Percentiles rank a stretch among this genome's conserved stretches.
Conservation (phyloP, 2,113 vertebrate species). For the Eonycteris spelaea region DNA sequence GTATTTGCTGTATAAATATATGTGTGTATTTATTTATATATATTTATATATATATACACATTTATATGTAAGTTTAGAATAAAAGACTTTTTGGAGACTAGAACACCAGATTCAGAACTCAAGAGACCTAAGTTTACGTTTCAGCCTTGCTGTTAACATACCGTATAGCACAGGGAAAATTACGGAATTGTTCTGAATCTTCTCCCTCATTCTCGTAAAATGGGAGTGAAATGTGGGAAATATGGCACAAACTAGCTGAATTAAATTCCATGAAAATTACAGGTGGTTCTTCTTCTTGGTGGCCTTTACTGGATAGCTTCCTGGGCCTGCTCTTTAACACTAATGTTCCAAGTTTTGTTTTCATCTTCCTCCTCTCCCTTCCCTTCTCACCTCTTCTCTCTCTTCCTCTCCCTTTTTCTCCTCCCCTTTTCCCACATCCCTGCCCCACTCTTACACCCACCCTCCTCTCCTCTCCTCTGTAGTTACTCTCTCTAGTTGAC, state of each 20-base stretch:
- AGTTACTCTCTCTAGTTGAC: neutral
- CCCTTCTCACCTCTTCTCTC: no score
- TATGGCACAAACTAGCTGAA: neutral
- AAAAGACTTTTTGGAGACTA: neutral
- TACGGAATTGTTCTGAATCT: neutral
- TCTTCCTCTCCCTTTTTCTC: no score
- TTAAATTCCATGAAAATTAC: neutral
- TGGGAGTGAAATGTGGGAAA: neutral
- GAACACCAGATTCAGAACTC: neutral
- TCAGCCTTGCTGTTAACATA: neutral
- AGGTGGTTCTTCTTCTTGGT: neutral
- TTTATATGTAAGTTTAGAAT: neutral
- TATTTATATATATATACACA: neutral
- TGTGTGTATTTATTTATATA: neutral
- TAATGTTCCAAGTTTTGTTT: neutral
- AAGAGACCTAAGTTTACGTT: neutral
- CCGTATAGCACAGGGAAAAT: neutral
- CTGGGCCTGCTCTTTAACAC: neutral
- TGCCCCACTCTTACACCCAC: no score
- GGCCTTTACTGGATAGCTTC: neutral
- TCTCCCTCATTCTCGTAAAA: neutral
- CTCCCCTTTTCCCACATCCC: no score
- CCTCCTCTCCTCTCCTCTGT: neutral
- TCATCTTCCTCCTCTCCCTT: no score
- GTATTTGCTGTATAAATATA: neutral